Percentiles rank a stretch among this genome's conserved stretches.
phyloP scores from a whole-genome alignment of 2,888 invertebrate genomes.

The Abrostola tripartita region DNA sequence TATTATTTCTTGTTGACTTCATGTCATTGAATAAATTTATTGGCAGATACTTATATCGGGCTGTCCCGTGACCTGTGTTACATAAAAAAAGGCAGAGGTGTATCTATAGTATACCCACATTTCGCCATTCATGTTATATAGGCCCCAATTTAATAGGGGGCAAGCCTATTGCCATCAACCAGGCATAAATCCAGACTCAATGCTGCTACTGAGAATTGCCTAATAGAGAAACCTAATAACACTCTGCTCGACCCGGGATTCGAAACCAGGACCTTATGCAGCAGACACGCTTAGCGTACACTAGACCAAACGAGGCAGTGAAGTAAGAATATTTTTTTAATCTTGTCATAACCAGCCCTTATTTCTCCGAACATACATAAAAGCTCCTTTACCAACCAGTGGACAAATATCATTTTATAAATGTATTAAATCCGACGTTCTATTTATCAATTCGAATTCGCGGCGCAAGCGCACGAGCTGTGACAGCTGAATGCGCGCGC shows the following conservation, averaged over 20 bases:
- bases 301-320: neutral
- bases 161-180: too few species aligned
- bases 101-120: too few species aligned
- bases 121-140: too few species aligned
- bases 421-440: constrained; percentile 63
- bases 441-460: constrained; percentile 61
- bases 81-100: neutral
- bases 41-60: neutral
- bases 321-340: neutral
- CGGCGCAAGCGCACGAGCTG: constrained; percentile 57
- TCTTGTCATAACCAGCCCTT: neutral
- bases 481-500: constrained; percentile 83
- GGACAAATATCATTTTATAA: constrained; percentile 54
- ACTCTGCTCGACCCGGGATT: neutral
- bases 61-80: too few species aligned
- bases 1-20: too few species aligned
- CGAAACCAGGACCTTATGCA: too few species aligned
- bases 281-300: too few species aligned
- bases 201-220: too few species aligned
- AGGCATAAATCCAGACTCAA: too few species aligned
- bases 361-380: neutral
- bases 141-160: too few species aligned
- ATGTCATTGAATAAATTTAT: neutral
- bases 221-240: too few species aligned
- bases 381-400: constrained; percentile 3